Percentiles rank a stretch among this genome's conserved stretches.
phyloP scores from a whole-genome alignment of 2,888 invertebrate genomes.

The Phengaris arion region DNA sequence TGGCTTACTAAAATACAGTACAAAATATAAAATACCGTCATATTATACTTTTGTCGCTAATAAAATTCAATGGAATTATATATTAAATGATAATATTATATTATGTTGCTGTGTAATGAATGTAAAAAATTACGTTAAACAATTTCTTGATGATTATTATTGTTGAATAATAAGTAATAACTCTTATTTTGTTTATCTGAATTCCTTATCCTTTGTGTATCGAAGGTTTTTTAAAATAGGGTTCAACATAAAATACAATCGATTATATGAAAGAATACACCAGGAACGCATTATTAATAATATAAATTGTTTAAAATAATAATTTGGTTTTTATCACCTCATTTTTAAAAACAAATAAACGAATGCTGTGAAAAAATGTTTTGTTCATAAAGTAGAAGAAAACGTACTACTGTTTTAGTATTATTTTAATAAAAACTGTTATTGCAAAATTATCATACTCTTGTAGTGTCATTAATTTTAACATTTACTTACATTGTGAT shows the following conservation, averaged over 20 bases:
- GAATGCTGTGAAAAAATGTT: neutral
- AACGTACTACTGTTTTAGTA: neutral
- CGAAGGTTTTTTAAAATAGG: neutral
- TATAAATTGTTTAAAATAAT: neutral
- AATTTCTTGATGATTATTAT: neutral
- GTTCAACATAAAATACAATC: neutral
- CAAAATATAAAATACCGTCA: conserved; percentile 10
- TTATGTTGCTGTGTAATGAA: neutral
- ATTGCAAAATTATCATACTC: conserved; percentile 1
- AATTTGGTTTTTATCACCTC: neutral
- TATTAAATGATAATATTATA: neutral
- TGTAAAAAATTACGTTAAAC: neutral
- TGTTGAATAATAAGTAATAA: conserved; percentile 7
- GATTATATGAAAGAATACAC: neutral
- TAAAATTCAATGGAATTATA: neutral
- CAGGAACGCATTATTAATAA: neutral
- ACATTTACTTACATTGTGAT: conserved; percentile 47
- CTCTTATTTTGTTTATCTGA: neutral
- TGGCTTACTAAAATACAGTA: conserved; percentile 24
- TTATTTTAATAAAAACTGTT: conserved; percentile 2
- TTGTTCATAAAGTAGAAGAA: neutral
- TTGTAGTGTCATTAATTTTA: neutral
- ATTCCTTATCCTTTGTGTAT: neutral
- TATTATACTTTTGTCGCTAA: conserved; percentile 20
- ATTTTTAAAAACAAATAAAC: neutral